A percentile compares a stretch with the other conserved stretches of the same genome.
phyloP scores from a whole-genome alignment of 2,888 invertebrate species.

The Trisateles emortualis region DNA sequence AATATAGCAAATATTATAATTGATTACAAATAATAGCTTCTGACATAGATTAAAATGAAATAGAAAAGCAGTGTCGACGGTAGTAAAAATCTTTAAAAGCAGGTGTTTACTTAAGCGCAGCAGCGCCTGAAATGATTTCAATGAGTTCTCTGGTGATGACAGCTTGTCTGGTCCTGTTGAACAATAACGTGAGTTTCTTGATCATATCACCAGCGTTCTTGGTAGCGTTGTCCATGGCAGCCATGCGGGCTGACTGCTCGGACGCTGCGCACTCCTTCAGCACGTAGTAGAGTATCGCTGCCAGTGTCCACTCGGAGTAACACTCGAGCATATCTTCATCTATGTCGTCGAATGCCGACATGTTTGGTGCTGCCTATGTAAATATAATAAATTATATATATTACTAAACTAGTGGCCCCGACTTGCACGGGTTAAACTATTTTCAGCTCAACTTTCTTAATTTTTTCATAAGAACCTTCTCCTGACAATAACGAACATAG shows the following conservation, averaged over 20 bases:
- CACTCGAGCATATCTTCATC: constrained; percentile 89
- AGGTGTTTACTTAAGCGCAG: constrained; percentile 86
- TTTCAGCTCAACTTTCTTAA: too few species aligned
- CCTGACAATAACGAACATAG: too few species aligned
- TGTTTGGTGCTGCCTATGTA: constrained; percentile 87
- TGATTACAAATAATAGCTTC: too few species aligned
- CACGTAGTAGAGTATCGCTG: constrained; percentile 90
- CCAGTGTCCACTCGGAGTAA: constrained; percentile 91
- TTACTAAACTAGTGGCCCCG: too few species aligned
- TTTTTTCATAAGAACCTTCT: too few species aligned
- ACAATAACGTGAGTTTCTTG: constrained; percentile 90
- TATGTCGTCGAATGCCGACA: constrained; percentile 90
- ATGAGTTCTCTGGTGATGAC: constrained; percentile 96
- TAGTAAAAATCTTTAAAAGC: neutral
- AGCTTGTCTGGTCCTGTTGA: constrained; percentile 92
- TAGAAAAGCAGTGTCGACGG: neutral
- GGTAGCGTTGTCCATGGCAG: constrained; percentile 94
- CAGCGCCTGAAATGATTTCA: constrained; percentile 96
- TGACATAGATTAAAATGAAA: neutral
- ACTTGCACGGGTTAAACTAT: too few species aligned
- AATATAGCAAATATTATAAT: too few species aligned
- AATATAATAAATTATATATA: too few species aligned
- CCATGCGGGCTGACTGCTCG: constrained; percentile 93
- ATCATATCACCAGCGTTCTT: constrained; percentile 95
- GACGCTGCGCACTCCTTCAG: constrained; percentile 92